phyloP scores from a whole-genome alignment of 2,113 vertebrate species.

The Vidua chalybeata region DNA sequence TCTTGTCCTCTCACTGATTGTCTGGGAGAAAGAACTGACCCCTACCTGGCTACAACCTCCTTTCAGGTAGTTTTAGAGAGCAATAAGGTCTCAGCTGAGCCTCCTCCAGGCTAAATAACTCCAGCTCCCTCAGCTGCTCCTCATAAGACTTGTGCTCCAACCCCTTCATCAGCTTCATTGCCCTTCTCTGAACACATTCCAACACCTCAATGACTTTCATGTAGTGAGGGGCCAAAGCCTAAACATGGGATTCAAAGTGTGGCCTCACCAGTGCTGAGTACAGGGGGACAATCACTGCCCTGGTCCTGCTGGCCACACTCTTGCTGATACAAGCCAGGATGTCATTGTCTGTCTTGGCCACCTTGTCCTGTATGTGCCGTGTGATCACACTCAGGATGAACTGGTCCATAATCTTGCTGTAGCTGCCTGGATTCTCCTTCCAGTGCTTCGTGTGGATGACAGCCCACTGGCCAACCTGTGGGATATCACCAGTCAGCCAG shows the following conservation, averaged over 20 bases:
- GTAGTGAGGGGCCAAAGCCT: neutral
- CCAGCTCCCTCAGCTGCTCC: neutral
- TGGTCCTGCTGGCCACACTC: neutral
- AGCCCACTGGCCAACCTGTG: neutral
- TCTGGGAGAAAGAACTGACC: neutral
- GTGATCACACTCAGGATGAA: neutral
- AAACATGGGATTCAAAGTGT: neutral
- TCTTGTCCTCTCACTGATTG: neutral
- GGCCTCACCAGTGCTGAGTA: neutral
- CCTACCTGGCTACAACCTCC: no score
- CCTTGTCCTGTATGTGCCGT: fast-evolving
- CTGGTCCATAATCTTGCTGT: neutral
- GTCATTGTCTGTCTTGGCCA: neutral
- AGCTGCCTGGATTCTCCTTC: neutral
- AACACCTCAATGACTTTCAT: neutral
- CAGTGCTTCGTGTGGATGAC: neutral
- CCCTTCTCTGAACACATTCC: neutral
- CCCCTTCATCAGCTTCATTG: neutral
- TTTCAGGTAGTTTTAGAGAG: neutral
- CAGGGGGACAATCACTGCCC: neutral
- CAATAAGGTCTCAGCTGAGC: neutral
- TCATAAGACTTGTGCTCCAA: neutral
- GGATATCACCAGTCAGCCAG: neutral
- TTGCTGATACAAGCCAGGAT: neutral
- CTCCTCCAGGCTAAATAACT: neutral